Evolutionary conservation across 2,888 invertebrate genomes (phyloP), one percentile per base, ranked within the genome.

Genomic region (Criorhina ranunculi): DNA sequence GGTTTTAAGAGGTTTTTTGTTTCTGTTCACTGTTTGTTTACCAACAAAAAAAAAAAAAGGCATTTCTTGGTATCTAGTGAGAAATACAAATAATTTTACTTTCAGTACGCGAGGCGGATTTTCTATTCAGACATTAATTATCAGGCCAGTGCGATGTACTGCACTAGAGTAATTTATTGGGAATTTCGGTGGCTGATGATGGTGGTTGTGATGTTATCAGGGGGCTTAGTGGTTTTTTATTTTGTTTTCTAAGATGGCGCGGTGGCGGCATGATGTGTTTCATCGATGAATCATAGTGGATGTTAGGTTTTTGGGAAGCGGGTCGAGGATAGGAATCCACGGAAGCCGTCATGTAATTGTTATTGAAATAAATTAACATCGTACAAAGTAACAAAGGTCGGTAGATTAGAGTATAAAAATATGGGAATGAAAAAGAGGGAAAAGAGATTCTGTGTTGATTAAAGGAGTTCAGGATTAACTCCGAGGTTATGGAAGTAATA

Each of bases 81-180:
- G 8, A 51, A 2, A 24, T 11, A 46, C 11, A 29, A 6, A 46
- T 46, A 62, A 37, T 40, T 76, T 59, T 40, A 67, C 59, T 59
- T 76, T 76, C 51, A 51, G 9, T 31, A 49, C 33, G 49, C 57
- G n/a, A 49, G 40, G 35, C 33, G 44, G 44, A 70, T 31, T 67
- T 69, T 49, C 11, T 15, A 31, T 49, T 37, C 17, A 4, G 8
- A 40, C 1, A 62, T 67, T 80, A 80, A 80, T 75, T 73, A 75
- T 60, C 75, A 75, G 35, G 53, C 60, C 59, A 66, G 51, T 53
- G 60, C 17, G 75, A 35, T 67, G 44, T 70, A n/a, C n/a, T n/a
- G 70, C 62, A 46, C 40, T 37, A 42, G 24, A 51, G 12, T 70
- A 19, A 17, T n/a, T 40, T 60, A 31, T 40, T 57, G n/a, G 66